A percentile compares a stretch with the other conserved stretches of the same genome.
These are phyloP conservation scores for Miniopterus natalensis DNA, from an alignment of 2,113 vertebrate genomes.

Conservation along the genomic window DNA sequence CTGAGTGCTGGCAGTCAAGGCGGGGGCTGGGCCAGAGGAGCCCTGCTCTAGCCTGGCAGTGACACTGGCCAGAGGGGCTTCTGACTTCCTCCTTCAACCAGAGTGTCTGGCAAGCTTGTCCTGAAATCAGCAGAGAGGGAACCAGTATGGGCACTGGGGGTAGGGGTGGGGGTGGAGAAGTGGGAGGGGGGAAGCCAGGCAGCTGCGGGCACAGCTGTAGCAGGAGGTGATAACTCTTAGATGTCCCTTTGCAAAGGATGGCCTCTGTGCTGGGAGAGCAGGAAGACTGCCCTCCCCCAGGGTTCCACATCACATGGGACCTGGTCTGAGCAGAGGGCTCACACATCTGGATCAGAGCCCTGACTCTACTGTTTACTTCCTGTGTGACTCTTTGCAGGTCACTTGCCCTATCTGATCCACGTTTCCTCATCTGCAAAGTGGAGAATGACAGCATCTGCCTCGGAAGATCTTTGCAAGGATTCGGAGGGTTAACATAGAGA, in stretches of 20 bases:
- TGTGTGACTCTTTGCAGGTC: not conserved
- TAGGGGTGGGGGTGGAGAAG: fast-evolving
- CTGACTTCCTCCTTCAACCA: not conserved
- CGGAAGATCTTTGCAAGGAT: not conserved
- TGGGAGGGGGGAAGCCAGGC: not conserved
- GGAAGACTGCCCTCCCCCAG: no score
- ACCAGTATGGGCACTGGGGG: fast-evolving
- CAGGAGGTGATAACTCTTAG: not conserved
- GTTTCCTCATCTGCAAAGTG: not conserved
- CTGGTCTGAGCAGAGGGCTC: not conserved
- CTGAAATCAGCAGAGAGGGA: not conserved
- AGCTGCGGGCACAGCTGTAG: not conserved
- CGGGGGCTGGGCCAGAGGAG: not conserved
- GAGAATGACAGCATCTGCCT: not conserved
- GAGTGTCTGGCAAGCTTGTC: not conserved
- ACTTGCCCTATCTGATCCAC: not conserved
- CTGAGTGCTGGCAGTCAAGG: not conserved
- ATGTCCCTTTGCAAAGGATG: not conserved
- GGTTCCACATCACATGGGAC: not conserved
- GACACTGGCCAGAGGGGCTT: not conserved
- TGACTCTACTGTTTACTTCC: not conserved
- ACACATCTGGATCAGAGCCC: not conserved
- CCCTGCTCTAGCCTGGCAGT: not conserved
- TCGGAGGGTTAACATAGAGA: not conserved
- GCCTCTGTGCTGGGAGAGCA: not conserved